Base-by-base conservation (phyloP, 2,888 invertebrate genomes). In the Athetis lepigone region DNA sequence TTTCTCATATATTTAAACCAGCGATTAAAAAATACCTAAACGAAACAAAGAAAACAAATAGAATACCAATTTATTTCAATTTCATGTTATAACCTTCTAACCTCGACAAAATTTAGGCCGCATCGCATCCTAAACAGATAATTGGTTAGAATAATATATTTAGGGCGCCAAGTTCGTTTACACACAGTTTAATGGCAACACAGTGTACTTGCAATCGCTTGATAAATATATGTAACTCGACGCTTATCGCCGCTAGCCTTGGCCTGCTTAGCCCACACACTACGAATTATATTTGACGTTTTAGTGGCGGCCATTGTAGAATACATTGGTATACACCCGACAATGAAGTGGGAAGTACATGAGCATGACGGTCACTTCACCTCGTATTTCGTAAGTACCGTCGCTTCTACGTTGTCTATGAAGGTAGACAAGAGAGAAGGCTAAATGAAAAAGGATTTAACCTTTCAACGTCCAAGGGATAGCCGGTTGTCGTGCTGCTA, bases 201-300 rank as follows among this genome's bases (percentile, higher is more conserved):
- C 52, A 42, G 29, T 50, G 59, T 73, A 58, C 61, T 64, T 70
- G 57, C 74, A 73, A 79, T 73, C 64, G 64, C 51, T 61, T 61
- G 70, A 76, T 76, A 76, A 81, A 73, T 63, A 77, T 67, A 52
- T 66, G 64, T 70, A 76, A 70, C 73, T 61, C 68, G 29, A 60
- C 51, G 68, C 65, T 79, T 79, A 81, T 76, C 80, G 66, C 45
- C n/a, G 56, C 6, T 42, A 69, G 69, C 78, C 78, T 80, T 79
- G 78, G 78, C 78, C 80, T 58, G 79, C 45, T 78, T 80, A 46
- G 61, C 46, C 45, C 52, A 43, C 75, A 58, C 62, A 65, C 65
- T 54, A 64, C 64, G 50, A 80, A 68, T 70, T 59, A 69, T 45
- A 69, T 63, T 60, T 66, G 65, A 77, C 68, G 65, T 59, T 57